Evolutionary conservation across 2,113 vertebrate species (phyloP).

Genomic region (Sterna hirundo): DNA sequence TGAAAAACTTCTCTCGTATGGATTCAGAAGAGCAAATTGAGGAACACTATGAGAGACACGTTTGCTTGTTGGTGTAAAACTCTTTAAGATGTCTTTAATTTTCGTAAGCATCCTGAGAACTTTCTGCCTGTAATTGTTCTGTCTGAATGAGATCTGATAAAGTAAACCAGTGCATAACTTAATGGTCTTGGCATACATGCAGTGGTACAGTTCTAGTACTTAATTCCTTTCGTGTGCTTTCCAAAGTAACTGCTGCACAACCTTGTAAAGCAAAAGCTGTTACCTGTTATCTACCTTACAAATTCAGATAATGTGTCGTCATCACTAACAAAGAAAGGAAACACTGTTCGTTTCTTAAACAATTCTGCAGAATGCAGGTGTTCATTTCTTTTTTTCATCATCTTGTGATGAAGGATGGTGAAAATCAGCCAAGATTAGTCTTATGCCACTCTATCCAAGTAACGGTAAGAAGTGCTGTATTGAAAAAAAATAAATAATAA

Average conservation of each 20-base stretch:
- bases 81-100: neutral
- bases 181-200: too few relatives aligned
- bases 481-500: neutral
- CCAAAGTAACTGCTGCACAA: neutral
- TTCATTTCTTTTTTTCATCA: neutral
- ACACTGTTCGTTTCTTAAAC: neutral
- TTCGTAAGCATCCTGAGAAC: neutral
- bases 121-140: neutral
- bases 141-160: neutral
- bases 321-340: neutral
- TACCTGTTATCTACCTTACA: neutral
- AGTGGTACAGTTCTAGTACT: neutral
- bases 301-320: neutral
- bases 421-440: neutral
- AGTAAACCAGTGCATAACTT: neutral
- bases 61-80: neutral
- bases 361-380: neutral
- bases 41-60: neutral
- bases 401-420: neutral
- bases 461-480: neutral
- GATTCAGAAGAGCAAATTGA: neutral
- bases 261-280: neutral
- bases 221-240: neutral
- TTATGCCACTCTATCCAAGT: neutral
- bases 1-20: neutral